Base-by-base conservation (phyloP, 2,113 vertebrate species). In the Urocitellus parryii region DNA sequence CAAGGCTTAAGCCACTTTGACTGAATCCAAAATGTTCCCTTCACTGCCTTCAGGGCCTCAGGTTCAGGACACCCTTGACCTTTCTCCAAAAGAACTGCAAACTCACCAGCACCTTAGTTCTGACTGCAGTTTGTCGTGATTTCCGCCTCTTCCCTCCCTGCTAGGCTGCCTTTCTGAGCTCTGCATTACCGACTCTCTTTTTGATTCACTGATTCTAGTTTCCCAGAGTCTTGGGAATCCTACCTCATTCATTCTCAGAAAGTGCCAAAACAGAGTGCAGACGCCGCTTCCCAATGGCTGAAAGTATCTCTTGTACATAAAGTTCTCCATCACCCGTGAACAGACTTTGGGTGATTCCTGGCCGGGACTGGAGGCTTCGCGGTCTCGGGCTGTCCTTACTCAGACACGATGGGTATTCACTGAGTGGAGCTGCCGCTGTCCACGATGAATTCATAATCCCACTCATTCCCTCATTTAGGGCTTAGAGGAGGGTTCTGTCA, bases 11-110 rank as follows among this genome's bases (percentile, higher is more conserved):
- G 32, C 8, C 12, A 0, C 1, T 39, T 48, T 53, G 18, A 42
- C 39, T 29, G 61, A 65, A 34, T 74, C 51, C 39, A 45, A 9
- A 9, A 8, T 45, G 45, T 45, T n/a, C n/a, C 45, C 29, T 8
- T 9, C 51, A 13, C 24, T 25, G 7, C 24, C 0, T 0, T 8
- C 8, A 73, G 24, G n/a, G 29, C 10, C 63, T 27, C 1, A 0
- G 14, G 11, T 20, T 53, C 39, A 39, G 56, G 32, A 48, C 1
- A 0, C 37, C 58, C 70, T 79, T 70, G 72, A 67, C 22, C 45
- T 39, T 2, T 11, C 34, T 85, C 68, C 61, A 63, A 84, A 95
- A 78, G 8, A 61, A 25, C 14, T 53, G 53, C 79, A 18, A 58
- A 12, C 22, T 8, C 9, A 68, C 7, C 5, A 8, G 25, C 68